Percentiles rank a stretch among this genome's conserved stretches.
These are phyloP conservation scores for Gymnocephalus cernua DNA, from an alignment of 2,113 vertebrate species.

Conservation along the genomic window DNA sequence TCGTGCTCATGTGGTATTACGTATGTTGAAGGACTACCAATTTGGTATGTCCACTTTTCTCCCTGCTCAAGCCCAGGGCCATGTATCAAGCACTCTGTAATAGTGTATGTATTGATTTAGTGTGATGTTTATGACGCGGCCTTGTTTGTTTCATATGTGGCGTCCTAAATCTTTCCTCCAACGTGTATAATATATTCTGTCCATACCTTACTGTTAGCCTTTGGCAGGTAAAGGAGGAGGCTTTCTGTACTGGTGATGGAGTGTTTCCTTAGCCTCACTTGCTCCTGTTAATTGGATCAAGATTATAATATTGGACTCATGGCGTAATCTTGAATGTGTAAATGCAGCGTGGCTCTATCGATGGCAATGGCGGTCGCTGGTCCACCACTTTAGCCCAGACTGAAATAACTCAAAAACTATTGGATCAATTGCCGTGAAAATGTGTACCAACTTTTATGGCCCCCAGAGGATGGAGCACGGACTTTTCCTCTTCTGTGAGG, in stretches of 20 bases:
- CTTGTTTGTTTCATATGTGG: not conserved
- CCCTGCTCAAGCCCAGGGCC: not conserved
- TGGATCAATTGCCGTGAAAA: not conserved
- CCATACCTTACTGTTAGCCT: not conserved
- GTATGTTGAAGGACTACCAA: conserved; percentile 30
- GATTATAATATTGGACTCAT: conserved; percentile 18
- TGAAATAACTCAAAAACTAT: not conserved
- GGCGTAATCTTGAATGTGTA: conserved; percentile 7
- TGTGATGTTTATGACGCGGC: conserved; percentile 35
- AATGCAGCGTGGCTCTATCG: not conserved
- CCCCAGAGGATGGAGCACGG: not conserved
- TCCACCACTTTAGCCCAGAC: not conserved
- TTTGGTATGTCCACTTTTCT: conserved; percentile 27
- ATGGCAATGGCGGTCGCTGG: not conserved
- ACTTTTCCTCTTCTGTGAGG: not conserved
- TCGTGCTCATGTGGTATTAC: conserved; percentile 7
- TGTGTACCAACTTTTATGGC: not conserved
- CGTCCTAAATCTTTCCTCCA: conserved; percentile 1
- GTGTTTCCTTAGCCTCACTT: conserved; percentile 25
- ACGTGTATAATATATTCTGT: not conserved
- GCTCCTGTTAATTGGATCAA: conserved; percentile 49
- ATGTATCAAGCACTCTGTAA: conserved; percentile 19
- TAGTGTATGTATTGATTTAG: conserved; percentile 28
- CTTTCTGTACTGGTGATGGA: not conserved
- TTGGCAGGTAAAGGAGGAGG: not conserved